Percentiles rank a stretch among this genome's conserved stretches.
Evolutionary conservation across 2,888 invertebrate species (phyloP).

Genomic region (Archips xylosteana): DNA sequence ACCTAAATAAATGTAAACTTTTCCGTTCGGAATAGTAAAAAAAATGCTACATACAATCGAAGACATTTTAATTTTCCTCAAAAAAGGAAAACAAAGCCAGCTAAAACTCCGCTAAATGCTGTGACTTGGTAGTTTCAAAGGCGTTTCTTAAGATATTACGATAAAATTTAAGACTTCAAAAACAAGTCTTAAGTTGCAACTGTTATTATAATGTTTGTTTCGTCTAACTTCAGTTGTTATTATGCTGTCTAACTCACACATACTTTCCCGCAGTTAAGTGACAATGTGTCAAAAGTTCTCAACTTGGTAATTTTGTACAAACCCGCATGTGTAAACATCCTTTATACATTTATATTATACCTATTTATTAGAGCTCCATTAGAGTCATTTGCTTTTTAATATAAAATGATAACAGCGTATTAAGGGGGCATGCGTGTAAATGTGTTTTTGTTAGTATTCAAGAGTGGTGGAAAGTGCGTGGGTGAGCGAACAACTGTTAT

Average conservation of each 20-base stretch:
- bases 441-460: conserved; percentile 57
- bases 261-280: conserved; percentile 7
- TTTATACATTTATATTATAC: neutral
- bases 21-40: neutral
- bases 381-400: conserved; percentile 15
- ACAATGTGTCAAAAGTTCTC: conserved; percentile 16
- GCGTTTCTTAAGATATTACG: neutral
- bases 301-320: conserved; percentile 16
- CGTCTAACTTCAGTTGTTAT: conserved; percentile 16
- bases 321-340: conserved; percentile 13
- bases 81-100: no score
- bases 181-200: conserved; percentile 10
- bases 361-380: neutral
- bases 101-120: neutral
- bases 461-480: conserved; percentile 63
- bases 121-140: neutral
- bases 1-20: neutral
- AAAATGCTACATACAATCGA: no score
- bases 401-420: conserved; percentile 25
- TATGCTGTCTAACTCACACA: conserved; percentile 16
- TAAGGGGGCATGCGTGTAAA: conserved; percentile 43
- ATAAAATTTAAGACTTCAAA: neutral
- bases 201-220: conserved; percentile 8
- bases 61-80: no score
- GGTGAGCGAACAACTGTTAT: conserved; percentile 66